Conservation (phyloP, 2,888 invertebrate genomes). For the Macropis europaea region DNA sequence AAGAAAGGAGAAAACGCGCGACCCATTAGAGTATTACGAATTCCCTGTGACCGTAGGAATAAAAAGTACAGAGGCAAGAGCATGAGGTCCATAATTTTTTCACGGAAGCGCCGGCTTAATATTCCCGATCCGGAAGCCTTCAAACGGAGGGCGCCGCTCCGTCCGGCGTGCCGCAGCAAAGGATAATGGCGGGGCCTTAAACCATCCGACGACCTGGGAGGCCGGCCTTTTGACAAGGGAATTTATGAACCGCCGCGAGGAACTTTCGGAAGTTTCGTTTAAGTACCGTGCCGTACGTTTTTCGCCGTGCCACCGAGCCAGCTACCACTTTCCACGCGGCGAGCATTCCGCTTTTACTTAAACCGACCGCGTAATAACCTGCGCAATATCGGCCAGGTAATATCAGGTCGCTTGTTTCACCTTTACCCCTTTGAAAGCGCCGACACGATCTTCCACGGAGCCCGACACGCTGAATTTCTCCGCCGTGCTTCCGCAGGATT, state of each 20-base stretch:
- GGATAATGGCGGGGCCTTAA: slow-evolving; percentile 4
- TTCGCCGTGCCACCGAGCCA: slow-evolving; percentile 1
- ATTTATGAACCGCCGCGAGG: slow-evolving; percentile 55
- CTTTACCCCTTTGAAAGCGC: slow-evolving; percentile 14
- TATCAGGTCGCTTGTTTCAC: slow-evolving; percentile 24
- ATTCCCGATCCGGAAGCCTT: background rate
- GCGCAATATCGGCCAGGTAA: slow-evolving; percentile 41
- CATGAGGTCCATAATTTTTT: background rate
- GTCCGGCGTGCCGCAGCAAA: background rate
- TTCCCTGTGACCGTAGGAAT: too few species aligned
- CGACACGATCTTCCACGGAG: background rate
- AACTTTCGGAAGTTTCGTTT: slow-evolving; percentile 53
- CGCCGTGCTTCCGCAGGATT: background rate
- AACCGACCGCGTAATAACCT: slow-evolving; percentile 30
- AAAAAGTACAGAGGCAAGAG: too few species aligned
- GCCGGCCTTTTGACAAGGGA: slow-evolving; percentile 31
- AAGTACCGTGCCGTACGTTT: slow-evolving; percentile 39
- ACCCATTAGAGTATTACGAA: too few species aligned
- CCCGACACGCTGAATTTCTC: background rate
- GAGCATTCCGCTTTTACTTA: slow-evolving; percentile 35
- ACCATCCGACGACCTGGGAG: slow-evolving; percentile 2
- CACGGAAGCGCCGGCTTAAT: background rate
- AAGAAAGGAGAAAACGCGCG: too few species aligned
- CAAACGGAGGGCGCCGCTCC: background rate
- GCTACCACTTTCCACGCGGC: background rate